Percentiles rank a stretch among this genome's conserved stretches.
Conservation (phyloP, 2,888 invertebrate genomes). For the Dasypolia templi region DNA sequence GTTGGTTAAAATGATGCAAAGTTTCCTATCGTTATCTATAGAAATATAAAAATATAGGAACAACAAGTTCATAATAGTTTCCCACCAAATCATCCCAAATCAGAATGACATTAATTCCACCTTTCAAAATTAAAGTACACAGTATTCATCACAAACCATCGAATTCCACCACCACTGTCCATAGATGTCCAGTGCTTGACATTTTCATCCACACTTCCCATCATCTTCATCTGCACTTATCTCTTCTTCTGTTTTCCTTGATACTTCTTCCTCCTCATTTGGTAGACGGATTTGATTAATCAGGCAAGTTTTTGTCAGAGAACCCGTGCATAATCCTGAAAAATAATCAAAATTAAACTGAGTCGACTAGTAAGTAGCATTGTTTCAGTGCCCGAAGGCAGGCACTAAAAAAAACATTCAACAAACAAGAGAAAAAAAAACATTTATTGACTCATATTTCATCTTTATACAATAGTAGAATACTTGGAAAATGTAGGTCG, state of each 20-base stretch:
- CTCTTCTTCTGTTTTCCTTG: neutral
- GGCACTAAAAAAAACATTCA: too few relatives aligned
- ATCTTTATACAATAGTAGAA: neutral
- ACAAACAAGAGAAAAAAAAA: neutral
- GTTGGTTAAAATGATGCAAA: too few relatives aligned
- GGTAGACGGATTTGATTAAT: neutral
- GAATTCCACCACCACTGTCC: neutral
- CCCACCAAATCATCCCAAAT: too few relatives aligned
- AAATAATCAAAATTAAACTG: neutral
- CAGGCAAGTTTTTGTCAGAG: neutral
- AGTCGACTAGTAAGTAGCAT: neutral
- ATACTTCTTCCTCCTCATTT: neutral
- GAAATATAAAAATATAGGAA: too few relatives aligned
- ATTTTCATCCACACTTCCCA: neutral
- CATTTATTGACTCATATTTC: neutral
- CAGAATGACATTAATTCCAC: too few relatives aligned
- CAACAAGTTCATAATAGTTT: too few relatives aligned
- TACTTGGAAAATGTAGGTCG: neutral
- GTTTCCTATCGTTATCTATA: too few relatives aligned
- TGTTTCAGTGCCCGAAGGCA: neutral
- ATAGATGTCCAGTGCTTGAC: neutral
- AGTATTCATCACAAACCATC: neutral
- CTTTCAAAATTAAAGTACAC: too few relatives aligned
- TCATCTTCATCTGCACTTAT: neutral
- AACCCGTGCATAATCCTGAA: neutral